Conservation (phyloP, 2,888 invertebrate genomes). For the Chelonus formosanus region DNA sequence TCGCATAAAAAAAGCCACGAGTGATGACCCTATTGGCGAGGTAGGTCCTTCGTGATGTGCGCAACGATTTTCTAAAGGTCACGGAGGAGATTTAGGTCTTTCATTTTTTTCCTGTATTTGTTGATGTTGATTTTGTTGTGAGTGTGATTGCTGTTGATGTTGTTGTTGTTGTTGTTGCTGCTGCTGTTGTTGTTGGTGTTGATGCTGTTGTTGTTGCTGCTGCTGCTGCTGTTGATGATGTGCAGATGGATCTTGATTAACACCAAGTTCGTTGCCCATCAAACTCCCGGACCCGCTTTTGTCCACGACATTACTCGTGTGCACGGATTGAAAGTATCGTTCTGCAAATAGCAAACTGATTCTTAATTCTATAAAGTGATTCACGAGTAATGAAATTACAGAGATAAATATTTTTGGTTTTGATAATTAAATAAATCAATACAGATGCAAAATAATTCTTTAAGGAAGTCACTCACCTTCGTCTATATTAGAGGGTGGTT, state of each 20-base stretch:
- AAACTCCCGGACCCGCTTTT: constrained; percentile 60
- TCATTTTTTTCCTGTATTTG: constrained; percentile 57
- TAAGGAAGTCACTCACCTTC: constrained; percentile 52
- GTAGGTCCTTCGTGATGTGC: constrained; percentile 33
- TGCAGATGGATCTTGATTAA: constrained; percentile 53
- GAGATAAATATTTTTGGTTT: neutral
- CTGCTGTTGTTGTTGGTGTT: constrained; percentile 44
- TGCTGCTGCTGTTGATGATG: constrained; percentile 61
- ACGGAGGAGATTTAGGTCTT: constrained; percentile 63
- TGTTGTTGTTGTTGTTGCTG: constrained; percentile 48
- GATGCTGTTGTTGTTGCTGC: constrained; percentile 50
- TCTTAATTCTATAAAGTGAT: constrained; percentile 43
- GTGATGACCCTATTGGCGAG: constrained; percentile 33
- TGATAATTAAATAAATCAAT: neutral
- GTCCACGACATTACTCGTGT: constrained; percentile 68
- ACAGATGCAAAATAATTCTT: neutral
- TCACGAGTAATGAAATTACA: constrained; percentile 19
- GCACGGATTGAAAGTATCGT: constrained; percentile 70
- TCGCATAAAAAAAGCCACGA: constrained; percentile 34
- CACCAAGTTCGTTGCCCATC: constrained; percentile 58
- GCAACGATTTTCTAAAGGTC: constrained; percentile 54
- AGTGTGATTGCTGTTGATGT: constrained; percentile 56
- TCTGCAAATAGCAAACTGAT: constrained; percentile 60
- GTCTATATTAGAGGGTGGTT: constrained; percentile 60
- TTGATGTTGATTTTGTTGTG: constrained; percentile 54